A percentile compares a stretch with the other conserved stretches of the same genome.
Conservation (phyloP, 1,140 invertebrate genomes). For the Brachionus sp. region DNA sequence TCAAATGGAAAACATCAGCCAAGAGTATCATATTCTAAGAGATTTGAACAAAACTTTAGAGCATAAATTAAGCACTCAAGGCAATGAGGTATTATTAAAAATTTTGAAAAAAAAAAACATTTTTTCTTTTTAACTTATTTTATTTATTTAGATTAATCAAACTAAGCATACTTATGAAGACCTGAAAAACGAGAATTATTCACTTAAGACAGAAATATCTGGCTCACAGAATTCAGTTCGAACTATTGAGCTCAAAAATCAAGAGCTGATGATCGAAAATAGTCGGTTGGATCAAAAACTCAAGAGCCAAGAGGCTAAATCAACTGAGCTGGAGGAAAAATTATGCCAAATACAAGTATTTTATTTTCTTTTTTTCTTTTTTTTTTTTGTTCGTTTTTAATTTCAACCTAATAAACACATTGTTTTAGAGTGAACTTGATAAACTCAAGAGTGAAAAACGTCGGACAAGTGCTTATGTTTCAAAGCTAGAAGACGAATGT, state of each 20-base stretch:
- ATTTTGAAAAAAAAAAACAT: not conserved
- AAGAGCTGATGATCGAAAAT: slow-evolving; percentile 14
- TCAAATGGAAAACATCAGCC: slow-evolving; percentile 1
- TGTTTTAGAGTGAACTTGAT: not conserved
- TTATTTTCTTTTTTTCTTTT: no score
- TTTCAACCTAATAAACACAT: not conserved
- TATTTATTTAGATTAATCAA: not conserved
- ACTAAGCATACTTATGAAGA: not conserved
- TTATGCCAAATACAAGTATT: not conserved
- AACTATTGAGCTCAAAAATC: slow-evolving; percentile 4
- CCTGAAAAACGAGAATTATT: slow-evolving; percentile 24
- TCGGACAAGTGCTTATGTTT: not conserved
- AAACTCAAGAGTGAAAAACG: slow-evolving; percentile 24
- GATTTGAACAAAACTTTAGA: slow-evolving; percentile 31
- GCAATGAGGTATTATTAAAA: not conserved
- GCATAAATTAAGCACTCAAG: not conserved
- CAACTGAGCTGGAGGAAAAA: not conserved
- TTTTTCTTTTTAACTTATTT: not conserved
- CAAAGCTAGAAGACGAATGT: not conserved
- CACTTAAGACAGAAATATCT: not conserved
- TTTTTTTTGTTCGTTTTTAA: no score
- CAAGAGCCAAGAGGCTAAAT: not conserved
- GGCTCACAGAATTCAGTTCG: slow-evolving; percentile 18
- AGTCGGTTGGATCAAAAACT: not conserved
- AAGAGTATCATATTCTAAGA: not conserved